Conservation (phyloP, 2,888 invertebrate species). For the Linnaemya vulpina region DNA sequence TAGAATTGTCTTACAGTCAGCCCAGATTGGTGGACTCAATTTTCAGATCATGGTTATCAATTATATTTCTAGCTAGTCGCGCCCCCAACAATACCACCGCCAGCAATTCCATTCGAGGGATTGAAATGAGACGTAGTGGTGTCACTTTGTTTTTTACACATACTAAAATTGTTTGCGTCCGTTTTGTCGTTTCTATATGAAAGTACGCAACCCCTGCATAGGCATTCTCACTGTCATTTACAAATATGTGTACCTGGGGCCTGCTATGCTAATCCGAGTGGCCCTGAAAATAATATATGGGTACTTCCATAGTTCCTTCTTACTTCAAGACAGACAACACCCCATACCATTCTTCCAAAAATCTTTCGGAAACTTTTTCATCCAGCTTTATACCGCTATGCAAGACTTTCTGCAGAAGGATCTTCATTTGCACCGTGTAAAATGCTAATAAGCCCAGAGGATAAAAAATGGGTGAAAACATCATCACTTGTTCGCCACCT, state of each 20-base stretch:
- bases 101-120: neutral
- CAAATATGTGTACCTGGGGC: neutral
- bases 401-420: slow-evolving; percentile 1
- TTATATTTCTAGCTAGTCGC: slow-evolving; percentile 62
- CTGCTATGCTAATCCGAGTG: neutral
- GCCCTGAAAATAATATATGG: neutral
- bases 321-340: neutral
- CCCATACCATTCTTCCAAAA: neutral
- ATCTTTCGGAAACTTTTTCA: neutral
- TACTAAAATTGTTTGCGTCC: too few relatives aligned
- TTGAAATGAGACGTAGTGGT: neutral
- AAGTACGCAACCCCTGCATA: slow-evolving; percentile 5
- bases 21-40: slow-evolving; percentile 73
- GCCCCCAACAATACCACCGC: neutral
- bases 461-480: neutral
- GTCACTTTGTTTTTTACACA: neutral
- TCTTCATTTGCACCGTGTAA: slow-evolving; percentile 3
- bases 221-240: neutral
- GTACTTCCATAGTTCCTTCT: neutral
- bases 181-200: slow-evolving; percentile 66
- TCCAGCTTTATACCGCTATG: neutral
- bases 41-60: slow-evolving; percentile 61
- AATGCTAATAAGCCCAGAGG: neutral
- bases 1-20: slow-evolving; percentile 62
- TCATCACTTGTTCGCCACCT: neutral